Conservation (phyloP, 1,140 invertebrate genomes). For the Choristoneura fumiferana region DNA sequence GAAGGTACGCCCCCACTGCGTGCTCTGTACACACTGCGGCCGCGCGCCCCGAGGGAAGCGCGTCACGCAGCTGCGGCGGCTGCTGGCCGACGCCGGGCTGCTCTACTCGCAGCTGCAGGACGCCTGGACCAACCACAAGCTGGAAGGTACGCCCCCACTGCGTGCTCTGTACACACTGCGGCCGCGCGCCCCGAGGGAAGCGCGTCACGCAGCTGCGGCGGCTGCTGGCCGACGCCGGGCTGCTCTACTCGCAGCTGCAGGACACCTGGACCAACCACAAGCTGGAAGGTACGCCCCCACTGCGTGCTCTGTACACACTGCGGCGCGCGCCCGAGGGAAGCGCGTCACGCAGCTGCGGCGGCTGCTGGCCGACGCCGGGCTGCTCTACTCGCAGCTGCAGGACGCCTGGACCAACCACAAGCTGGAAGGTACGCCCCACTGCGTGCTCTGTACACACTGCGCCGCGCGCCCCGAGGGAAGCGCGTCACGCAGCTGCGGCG, state of each 20-base stretch:
- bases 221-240: constrained; percentile 82
- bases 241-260: constrained; percentile 81
- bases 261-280: constrained; percentile 79
- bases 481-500: background rate
- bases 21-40: too few relatives aligned
- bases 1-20: constrained; percentile 58
- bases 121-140: background rate
- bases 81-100: constrained; percentile 81
- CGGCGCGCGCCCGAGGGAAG: constrained; percentile 76
- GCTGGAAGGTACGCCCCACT: background rate
- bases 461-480: background rate
- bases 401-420: background rate
- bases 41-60: constrained; percentile 80
- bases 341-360: constrained; percentile 81
- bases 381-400: constrained; percentile 54
- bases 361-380: constrained; percentile 56
- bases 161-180: too few relatives aligned
- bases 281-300: constrained; percentile 66
- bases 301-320: constrained; percentile 25
- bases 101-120: background rate
- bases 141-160: too few relatives aligned
- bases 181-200: constrained; percentile 78
- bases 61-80: constrained; percentile 81
- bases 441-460: background rate
- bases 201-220: constrained; percentile 82